These are phyloP conservation scores for Morpho helenor DNA, from an alignment of 2,888 invertebrate species.

Conservation along the genomic window DNA sequence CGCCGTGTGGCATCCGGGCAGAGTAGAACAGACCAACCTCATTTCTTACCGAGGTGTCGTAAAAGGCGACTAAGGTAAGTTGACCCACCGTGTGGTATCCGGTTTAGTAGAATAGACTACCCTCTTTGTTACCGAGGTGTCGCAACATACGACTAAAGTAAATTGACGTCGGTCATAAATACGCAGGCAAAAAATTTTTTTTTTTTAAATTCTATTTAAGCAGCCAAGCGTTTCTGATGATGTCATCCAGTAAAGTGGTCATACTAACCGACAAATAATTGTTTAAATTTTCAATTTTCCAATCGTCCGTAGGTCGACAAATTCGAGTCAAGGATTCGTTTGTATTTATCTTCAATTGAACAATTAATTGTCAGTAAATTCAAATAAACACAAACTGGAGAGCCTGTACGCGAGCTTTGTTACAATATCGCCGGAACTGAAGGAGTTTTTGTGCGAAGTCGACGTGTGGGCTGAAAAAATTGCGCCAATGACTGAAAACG, in stretches of 20 bases:
- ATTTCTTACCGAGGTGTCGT: no score
- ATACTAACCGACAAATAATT: not conserved
- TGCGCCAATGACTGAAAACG: conserved; percentile 64
- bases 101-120: no score
- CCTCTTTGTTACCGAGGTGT: no score
- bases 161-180: no score
- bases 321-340: conserved; percentile 21
- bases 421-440: conserved; percentile 40
- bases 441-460: conserved; percentile 52
- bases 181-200: no score
- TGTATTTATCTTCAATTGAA: conserved; percentile 22
- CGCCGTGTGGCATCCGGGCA: no score
- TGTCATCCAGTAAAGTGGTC: not conserved
- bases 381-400: conserved; percentile 48
- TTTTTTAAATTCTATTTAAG: no score
- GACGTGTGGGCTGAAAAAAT: conserved; percentile 62
- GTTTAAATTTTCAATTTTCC: conserved; percentile 9
- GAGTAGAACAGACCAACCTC: no score
- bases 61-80: no score
- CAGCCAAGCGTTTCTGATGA: not conserved
- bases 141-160: no score
- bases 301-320: conserved; percentile 16
- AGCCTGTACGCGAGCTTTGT: conserved; percentile 45
- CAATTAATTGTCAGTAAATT: conserved; percentile 20
- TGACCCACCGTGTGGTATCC: no score